Evolutionary conservation across 2,797 vertebrate genomes (phyloP).

Genomic region (Rhinoraja longicauda): DNA sequence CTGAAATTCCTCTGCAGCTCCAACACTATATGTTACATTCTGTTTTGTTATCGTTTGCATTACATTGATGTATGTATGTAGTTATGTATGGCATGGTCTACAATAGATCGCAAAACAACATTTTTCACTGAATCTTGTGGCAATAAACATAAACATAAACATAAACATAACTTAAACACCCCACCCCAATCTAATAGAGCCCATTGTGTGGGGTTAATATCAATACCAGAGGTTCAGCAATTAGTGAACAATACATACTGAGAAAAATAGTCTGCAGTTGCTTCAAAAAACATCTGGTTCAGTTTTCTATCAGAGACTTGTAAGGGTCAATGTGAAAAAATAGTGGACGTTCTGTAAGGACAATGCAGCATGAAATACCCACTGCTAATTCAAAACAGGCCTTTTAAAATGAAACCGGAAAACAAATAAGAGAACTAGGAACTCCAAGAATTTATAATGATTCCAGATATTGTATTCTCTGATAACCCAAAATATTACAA

Average conservation of each 20-base stretch:
- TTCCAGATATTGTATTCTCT: constrained; percentile 19
- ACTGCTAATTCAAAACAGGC: constrained; percentile 22
- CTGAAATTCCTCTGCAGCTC: too few relatives aligned
- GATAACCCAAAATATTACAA: neutral
- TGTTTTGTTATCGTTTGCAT: too few relatives aligned
- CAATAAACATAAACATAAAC: too few relatives aligned
- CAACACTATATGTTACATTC: too few relatives aligned
- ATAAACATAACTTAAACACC: too few relatives aligned
- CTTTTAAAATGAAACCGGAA: constrained; percentile 12
- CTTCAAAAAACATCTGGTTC: constrained; percentile 32
- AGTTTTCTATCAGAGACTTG: constrained; percentile 24
- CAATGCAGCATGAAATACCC: constrained; percentile 32
- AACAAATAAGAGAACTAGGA: constrained; percentile 13
- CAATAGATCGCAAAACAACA: too few relatives aligned
- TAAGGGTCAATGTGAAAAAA: neutral
- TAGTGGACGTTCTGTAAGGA: neutral
- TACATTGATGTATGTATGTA: too few relatives aligned
- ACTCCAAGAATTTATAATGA: constrained; percentile 12
- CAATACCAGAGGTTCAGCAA: neutral
- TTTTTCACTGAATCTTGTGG: too few relatives aligned
- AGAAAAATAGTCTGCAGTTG: neutral
- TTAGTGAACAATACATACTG: constrained; percentile 18
- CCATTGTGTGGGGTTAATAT: neutral
- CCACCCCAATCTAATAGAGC: too few relatives aligned
- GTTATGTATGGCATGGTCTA: too few relatives aligned